Percentiles rank a stretch among this genome's conserved stretches.
phyloP scores from a whole-genome alignment of 2,888 invertebrate genomes.

The Gryllus longicercus region DNA sequence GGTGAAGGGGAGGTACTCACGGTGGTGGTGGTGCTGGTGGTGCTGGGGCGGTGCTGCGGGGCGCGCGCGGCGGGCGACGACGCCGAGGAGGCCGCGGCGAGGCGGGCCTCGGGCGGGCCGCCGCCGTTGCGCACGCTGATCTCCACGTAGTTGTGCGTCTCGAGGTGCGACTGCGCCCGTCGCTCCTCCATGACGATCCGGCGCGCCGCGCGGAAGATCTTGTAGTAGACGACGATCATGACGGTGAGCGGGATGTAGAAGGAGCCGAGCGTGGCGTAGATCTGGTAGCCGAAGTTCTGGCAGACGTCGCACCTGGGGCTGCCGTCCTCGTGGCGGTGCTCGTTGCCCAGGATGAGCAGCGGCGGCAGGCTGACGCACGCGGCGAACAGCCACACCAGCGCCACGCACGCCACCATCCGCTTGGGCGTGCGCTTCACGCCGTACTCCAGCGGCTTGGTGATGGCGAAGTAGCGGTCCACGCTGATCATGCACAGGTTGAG shows the following conservation, averaged over 20 bases:
- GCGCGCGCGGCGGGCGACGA: slow-evolving; percentile 49
- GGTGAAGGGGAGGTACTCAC: slow-evolving; percentile 51
- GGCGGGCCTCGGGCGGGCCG: slow-evolving; percentile 52
- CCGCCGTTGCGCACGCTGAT: slow-evolving; percentile 47
- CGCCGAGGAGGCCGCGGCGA: slow-evolving; percentile 46
- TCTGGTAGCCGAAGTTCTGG: slow-evolving; percentile 92
- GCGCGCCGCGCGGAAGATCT: slow-evolving; percentile 90
- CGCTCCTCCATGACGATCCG: slow-evolving; percentile 90
- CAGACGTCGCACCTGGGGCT: slow-evolving; percentile 75
- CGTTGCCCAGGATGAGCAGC: slow-evolving; percentile 82
- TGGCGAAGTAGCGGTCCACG: slow-evolving; percentile 89
- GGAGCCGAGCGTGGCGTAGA: slow-evolving; percentile 91
- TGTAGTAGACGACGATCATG: slow-evolving; percentile 96
- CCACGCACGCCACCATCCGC: slow-evolving; percentile 86
- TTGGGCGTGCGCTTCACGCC: slow-evolving; percentile 90
- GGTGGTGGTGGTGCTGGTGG: slow-evolving; percentile 68
- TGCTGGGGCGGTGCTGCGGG: slow-evolving; percentile 53
- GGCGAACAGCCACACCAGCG: slow-evolving; percentile 88
- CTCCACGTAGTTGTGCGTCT: slow-evolving; percentile 69
- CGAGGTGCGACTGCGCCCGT: slow-evolving; percentile 79
- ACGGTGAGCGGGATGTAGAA: slow-evolving; percentile 95
- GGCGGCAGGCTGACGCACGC: slow-evolving; percentile 93
- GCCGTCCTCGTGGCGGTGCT: slow-evolving; percentile 58
- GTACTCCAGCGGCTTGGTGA: slow-evolving; percentile 91
- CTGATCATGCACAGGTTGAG: slow-evolving; percentile 97